Base-by-base conservation (phyloP, 2,113 vertebrate genomes). In the Perca flavescens region DNA sequence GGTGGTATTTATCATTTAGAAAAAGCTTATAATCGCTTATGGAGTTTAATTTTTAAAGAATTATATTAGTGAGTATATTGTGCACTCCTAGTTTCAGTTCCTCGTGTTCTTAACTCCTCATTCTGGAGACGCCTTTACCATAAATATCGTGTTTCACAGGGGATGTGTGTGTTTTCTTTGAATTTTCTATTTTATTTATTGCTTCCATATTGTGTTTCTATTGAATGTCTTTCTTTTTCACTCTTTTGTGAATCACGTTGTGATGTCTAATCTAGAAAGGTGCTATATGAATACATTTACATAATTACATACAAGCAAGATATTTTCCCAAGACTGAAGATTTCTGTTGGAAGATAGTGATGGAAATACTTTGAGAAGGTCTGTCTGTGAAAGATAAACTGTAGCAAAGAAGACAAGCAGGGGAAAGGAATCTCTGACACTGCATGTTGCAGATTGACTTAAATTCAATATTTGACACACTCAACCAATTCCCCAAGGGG, bases 391-490 rank as follows among this genome's bases (percentile, higher is more conserved):
- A 67, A 74, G 28, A 52, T 36, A 9, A 77, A 79, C 16, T 40
- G 46, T 19, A 31, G 49, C 34, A 77, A 34, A 66, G 49, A 63
- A 14, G 46, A 68, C n/a, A 46, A n/a, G 34, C 25, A 34, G 40
- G 22, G 19, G n/a, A 57, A 73, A 79, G 31, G 52, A 68, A 49
- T 47, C 56, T 79, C 14, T 72, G 74, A 80, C 76, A 65, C 34
- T 65, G 63, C 68, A 67, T 40, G 17, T 47, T 67, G 28, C 28
- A 58, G 6, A 74, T 43, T 54, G 74, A 88, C 78, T 71, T 22
- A 25, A 83, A 88, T 49, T 73, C 54, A 67, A 65, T 66, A 65
- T 72, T 16, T 80, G 75, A 86, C 86, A 88, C 28, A 62, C 43
- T 76, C 70, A 74, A 77, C 43, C 67, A 79, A 72, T 61, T 82